Evolutionary conservation across 1,140 invertebrate genomes (phyloP).

Genomic region (Prorops nasuta): DNA sequence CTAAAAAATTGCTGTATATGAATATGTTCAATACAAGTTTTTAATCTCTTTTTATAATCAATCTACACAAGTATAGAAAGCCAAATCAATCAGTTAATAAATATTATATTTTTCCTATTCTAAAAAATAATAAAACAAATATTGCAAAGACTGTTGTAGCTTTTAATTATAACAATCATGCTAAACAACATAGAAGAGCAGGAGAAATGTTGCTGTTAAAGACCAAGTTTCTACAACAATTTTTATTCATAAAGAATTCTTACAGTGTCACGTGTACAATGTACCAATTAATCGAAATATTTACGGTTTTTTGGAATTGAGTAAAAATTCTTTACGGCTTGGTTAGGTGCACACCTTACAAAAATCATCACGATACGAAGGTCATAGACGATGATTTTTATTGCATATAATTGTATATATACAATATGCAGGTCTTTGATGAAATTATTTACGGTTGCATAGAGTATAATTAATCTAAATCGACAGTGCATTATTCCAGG

Average conservation of each 20-base stretch:
- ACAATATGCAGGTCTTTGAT: constrained; percentile 46
- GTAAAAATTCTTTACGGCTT: constrained; percentile 50
- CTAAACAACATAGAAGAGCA: neutral
- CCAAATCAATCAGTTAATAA: neutral
- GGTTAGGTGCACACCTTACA: constrained; percentile 46
- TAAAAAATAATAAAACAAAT: no score
- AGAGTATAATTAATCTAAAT: constrained; percentile 36
- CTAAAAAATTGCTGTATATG: no score
- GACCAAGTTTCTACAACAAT: constrained; percentile 50
- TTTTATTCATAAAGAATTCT: constrained; percentile 53
- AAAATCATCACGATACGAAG: constrained; percentile 49
- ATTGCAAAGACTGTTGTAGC: no score
- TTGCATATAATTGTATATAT: constrained; percentile 52
- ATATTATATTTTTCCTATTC: neutral
- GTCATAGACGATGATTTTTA: constrained; percentile 43
- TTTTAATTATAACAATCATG: no score
- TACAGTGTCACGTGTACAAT: constrained; percentile 55
- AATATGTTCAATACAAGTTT: neutral
- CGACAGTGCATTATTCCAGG: constrained; percentile 39
- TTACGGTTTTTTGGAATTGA: constrained; percentile 45
- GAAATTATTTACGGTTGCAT: constrained; percentile 42
- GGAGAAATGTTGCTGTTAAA: neutral
- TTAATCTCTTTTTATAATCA: neutral
- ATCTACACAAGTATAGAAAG: neutral
- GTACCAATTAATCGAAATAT: constrained; percentile 47